Evolutionary conservation across 2,888 invertebrate genomes (phyloP).

Genomic region (Erebia epiphron): DNA sequence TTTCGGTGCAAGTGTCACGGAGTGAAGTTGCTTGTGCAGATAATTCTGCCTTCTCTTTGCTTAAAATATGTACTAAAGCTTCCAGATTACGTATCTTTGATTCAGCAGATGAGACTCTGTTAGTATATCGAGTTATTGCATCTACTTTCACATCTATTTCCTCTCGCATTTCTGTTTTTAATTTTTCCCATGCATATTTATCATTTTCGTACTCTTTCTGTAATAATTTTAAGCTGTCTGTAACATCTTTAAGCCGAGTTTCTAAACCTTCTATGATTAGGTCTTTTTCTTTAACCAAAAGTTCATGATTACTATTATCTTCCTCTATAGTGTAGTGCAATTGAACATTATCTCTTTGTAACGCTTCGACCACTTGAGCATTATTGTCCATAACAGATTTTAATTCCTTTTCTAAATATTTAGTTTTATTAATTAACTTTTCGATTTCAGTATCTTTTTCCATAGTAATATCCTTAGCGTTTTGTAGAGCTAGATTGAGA

Average conservation of each 20-base stretch:
- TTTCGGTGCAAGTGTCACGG: slow-evolving; percentile 33
- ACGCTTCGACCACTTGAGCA: slow-evolving; percentile 45
- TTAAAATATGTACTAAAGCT: slow-evolving; percentile 28
- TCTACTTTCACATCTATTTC: slow-evolving; percentile 47
- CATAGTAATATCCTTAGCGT: slow-evolving; percentile 38
- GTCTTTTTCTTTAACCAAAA: slow-evolving; percentile 56
- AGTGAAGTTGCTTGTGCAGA: slow-evolving; percentile 29
- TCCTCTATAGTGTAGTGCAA: slow-evolving; percentile 56
- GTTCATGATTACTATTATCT: slow-evolving; percentile 55
- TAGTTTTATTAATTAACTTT: slow-evolving; percentile 43
- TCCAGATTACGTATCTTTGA: slow-evolving; percentile 37
- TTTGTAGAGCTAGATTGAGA: slow-evolving; percentile 40
- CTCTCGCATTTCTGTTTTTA: slow-evolving; percentile 47
- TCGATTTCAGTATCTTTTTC: slow-evolving; percentile 46
- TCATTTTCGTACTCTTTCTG: slow-evolving; percentile 50
- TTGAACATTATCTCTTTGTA: slow-evolving; percentile 57
- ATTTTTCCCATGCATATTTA: slow-evolving; percentile 50
- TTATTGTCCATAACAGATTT: slow-evolving; percentile 48
- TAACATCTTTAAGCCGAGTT: slow-evolving; percentile 47
- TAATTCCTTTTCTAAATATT: slow-evolving; percentile 48
- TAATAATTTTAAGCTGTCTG: slow-evolving; percentile 46
- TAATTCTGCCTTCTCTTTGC: slow-evolving; percentile 30
- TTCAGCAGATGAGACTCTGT: slow-evolving; percentile 35
- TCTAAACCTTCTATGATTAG: slow-evolving; percentile 53
- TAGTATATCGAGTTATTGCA: slow-evolving; percentile 44